Base-by-base conservation (phyloP, 2,888 invertebrate genomes). In the Tholera decimalis region DNA sequence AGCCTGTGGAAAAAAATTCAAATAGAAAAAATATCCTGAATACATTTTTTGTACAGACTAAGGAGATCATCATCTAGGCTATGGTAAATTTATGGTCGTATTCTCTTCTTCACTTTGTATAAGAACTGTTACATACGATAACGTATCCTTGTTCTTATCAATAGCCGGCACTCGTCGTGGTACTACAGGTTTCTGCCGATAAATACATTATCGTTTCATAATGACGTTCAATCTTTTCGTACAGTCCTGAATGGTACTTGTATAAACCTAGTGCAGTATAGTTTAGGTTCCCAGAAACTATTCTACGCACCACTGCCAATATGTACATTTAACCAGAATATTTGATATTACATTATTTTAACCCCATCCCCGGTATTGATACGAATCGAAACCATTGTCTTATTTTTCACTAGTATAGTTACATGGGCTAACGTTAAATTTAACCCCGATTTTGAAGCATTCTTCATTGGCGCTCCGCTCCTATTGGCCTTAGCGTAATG, bases 101-200 rank as follows among this genome's bases (percentile, higher is more conserved):
- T n/a, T n/a, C n/a, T n/a, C n/a, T n/a, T n/a, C n/a, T n/a, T n/a
- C n/a, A n/a, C n/a, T n/a, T n/a, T n/a, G n/a, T n/a, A 41, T 57
- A 73, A 73, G 37, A 15, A 56, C 44, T 54, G 66, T 73, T 81
- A 73, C 67, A 73, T 70, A 65, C 53, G 62, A 62, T 58, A 67
- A 37, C 1, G 44, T 75, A 77, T 72, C 61, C 61, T 66, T 58
- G 66, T 61, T 77, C 56, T 55, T 47, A 71, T 77, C 53, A 62
- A 54, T 54, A 30, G 44, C 26, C 30, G 8, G 41, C 26, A 18
- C 22, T 41, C 22, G 54, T 28, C 26, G 35, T 24, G 22, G 41
- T 30, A 30, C 35, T 39, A 20, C 28, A 20, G 22, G n/a, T n/a
- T 47, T 39, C 22, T 9, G 15, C n/a, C 33, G 33, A 8, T 11